Conservation (phyloP, 2,888 invertebrate genomes). For the Liodrosophila aerea region DNA sequence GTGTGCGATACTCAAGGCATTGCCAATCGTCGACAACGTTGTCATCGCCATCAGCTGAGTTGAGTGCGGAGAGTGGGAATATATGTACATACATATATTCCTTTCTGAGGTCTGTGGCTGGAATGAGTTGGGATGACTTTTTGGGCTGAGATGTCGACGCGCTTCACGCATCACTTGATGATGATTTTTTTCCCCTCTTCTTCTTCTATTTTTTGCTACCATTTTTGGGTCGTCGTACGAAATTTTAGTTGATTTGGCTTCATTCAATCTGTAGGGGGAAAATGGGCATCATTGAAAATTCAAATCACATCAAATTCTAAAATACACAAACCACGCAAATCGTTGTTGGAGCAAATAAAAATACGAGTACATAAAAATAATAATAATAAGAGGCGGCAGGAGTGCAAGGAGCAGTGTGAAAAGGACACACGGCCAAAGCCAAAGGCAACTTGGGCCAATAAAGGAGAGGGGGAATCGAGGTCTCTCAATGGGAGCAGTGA, state of each 20-base stretch:
- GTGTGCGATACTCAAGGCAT: constrained; percentile 13
- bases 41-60: constrained; percentile 34
- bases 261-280: constrained; percentile 21
- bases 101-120: neutral
- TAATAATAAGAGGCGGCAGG: constrained; percentile 49
- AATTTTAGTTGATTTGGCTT: constrained; percentile 56
- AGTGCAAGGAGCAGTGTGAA: constrained; percentile 1
- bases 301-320: constrained; percentile 76
- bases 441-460: too few species aligned
- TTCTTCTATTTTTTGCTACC: constrained; percentile 30
- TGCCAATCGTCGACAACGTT: constrained; percentile 23
- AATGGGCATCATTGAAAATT: constrained; percentile 70
- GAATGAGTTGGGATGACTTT: neutral
- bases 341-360: constrained; percentile 54
- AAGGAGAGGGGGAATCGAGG: too few species aligned
- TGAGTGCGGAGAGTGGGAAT: neutral
- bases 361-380: constrained; percentile 74
- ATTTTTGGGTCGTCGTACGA: constrained; percentile 18
- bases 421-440: constrained; percentile 6
- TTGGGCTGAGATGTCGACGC: constrained; percentile 22
- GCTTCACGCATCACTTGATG: constrained; percentile 53
- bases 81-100: too few species aligned
- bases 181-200: constrained; percentile 5
- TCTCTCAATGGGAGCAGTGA: too few species aligned
- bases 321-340: constrained; percentile 68